Base-by-base conservation (phyloP, 1,140 invertebrate genomes). In the Pseudomyrmex concolor region DNA sequence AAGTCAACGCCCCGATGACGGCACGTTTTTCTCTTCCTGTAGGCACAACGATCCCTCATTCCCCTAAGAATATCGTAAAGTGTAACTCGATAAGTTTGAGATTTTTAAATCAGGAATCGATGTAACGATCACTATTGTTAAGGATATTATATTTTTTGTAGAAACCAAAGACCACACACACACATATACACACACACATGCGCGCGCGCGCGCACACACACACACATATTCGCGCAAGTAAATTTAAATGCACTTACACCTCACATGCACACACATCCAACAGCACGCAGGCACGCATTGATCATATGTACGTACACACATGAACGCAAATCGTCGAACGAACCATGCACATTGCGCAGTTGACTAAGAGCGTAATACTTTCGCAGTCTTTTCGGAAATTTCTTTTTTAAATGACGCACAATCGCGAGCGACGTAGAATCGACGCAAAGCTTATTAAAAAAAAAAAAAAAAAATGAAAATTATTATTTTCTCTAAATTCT, bases 61-160 rank as follows among this genome's bases (percentile, higher is more conserved):
- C 50, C 45, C 34, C 7, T 71, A 87, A 86, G 73, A 78, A 76
- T 87, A 87, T 86, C 63, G 81, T 86, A 90, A 68, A 76, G 12
- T 63, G 62, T 88, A 89, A 85, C 64, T 59, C 71, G 82, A 90
- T 90, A 89, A 89, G 87, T 88, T 88, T 91, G 90, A 91, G 86
- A 91, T 89, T 89, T 90, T 90, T 90, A 89, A 91, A 89, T 90
- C 89, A 90, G 77, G 86, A 90, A 84, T 90, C 90, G 89, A 89
- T 78, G 80, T 90, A 90, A 90, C 88, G 90, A 90, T 89, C 90
- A 86, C 74, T 88, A 90, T 78, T 84, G 89, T 91, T 91, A 91
- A 91, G 90, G 84, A 91, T 91, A 91, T 89, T 90, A 91, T 91
- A 90, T 91, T 91, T 91, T 91, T 90, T 91, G 90, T 91, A 91